A percentile compares a stretch with the other conserved stretches of the same genome.
phyloP scores from a whole-genome alignment of 1,140 invertebrate genomes.

The Drosophila obscura region DNA sequence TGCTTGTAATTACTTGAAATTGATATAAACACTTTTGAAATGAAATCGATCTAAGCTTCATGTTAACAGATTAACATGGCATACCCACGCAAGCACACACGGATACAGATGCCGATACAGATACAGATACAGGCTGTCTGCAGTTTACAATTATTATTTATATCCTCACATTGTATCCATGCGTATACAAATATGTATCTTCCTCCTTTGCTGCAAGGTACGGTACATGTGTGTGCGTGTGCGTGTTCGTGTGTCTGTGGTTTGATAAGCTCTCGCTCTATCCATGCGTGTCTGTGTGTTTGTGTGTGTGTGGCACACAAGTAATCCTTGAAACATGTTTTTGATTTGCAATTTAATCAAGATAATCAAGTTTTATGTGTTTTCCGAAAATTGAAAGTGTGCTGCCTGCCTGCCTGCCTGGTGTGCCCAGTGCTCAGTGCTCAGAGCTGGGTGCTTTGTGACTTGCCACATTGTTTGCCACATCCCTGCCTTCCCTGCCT shows the following conservation, averaged over 20 bases:
- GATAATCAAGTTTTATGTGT: conserved; percentile 83
- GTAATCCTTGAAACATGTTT: conserved; percentile 82
- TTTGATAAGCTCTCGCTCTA: conserved; percentile 58
- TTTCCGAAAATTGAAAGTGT: conserved; percentile 81
- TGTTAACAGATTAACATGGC: conserved; percentile 80
- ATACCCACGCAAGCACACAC: conserved; percentile 35
- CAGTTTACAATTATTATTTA: conserved; percentile 80
- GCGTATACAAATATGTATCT: conserved; percentile 47
- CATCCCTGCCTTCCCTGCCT: conserved; percentile 42
- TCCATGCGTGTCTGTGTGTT: neutral
- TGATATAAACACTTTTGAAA: conserved; percentile 81
- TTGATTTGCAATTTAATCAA: conserved; percentile 83
- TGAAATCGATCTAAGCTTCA: conserved; percentile 82
- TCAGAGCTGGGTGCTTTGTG: conserved; percentile 32
- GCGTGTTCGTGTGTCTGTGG: conserved; percentile 43
- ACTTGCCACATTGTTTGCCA: conserved; percentile 73
- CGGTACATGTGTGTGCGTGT: neutral
- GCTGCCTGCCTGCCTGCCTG: neutral
- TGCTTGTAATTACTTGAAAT: conserved; percentile 82
- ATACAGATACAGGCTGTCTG: conserved; percentile 26
- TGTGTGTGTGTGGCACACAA: conserved; percentile 52
- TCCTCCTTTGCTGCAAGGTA: conserved; percentile 22
- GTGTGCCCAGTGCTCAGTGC: too few relatives aligned
- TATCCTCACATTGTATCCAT: conserved; percentile 56
- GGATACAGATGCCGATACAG: neutral